Conservation (phyloP, 2,888 invertebrate genomes). For the Lymantria monacha region DNA sequence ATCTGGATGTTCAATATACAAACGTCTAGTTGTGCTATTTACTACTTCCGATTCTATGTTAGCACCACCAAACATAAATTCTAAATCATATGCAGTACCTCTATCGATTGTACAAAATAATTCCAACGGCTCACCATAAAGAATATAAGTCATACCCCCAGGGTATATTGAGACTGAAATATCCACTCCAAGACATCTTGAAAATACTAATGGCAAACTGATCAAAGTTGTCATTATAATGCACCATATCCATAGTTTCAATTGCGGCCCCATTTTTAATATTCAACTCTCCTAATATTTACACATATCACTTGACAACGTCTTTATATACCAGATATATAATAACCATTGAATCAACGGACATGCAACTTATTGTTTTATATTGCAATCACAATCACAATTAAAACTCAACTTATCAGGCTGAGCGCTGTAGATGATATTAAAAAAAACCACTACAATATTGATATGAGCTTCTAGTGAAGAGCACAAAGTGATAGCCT, state of each 20-base stretch:
- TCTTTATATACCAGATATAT: slow-evolving; percentile 43
- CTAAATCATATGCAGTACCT: slow-evolving; percentile 63
- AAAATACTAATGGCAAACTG: slow-evolving; percentile 61
- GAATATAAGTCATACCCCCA: slow-evolving; percentile 79
- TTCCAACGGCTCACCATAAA: slow-evolving; percentile 83
- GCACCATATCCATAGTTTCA: slow-evolving; percentile 65
- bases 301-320: slow-evolving; percentile 63
- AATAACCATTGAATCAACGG: slow-evolving; percentile 48
- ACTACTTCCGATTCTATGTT: slow-evolving; percentile 67
- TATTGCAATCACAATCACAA: slow-evolving; percentile 62
- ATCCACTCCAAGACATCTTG: slow-evolving; percentile 53
- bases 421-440: no score
- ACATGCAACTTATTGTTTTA: slow-evolving; percentile 66
- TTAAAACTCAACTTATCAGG: slow-evolving; percentile 48
- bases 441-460: no score
- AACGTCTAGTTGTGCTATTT: slow-evolving; percentile 84
- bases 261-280: slow-evolving; percentile 54
- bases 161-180: slow-evolving; percentile 74
- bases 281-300: slow-evolving; percentile 55
- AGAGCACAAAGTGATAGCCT: no score
- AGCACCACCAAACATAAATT: slow-evolving; percentile 54
- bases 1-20: slow-evolving; percentile 79
- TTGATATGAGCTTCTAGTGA: no score
- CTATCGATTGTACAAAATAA: slow-evolving; percentile 84
- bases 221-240: slow-evolving; percentile 58